Percentiles rank a stretch among this genome's conserved stretches.
phyloP scores from a whole-genome alignment of 2,113 vertebrate species.

The Channa maculata region DNA sequence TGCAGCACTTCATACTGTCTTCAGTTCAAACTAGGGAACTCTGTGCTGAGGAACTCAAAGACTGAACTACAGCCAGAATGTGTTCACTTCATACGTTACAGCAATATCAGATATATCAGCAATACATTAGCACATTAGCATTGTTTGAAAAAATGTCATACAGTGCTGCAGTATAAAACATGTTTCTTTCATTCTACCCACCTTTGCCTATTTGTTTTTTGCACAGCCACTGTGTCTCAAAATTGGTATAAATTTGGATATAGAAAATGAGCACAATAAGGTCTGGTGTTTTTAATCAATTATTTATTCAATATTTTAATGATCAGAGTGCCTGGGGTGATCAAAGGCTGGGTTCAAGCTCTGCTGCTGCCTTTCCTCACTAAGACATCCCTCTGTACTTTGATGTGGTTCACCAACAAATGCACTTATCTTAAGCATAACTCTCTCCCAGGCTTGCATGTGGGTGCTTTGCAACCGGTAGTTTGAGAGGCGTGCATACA shows the following conservation, averaged over 20 bases:
- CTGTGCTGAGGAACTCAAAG: constrained; percentile 3
- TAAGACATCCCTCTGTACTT: constrained; percentile 80
- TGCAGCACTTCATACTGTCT: constrained; percentile 37
- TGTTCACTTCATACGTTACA: not conserved
- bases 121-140: not conserved
- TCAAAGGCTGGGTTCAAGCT: constrained; percentile 86
- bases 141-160: not conserved
- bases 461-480: constrained; percentile 70
- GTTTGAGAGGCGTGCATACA: constrained; percentile 52
- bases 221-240: constrained; percentile 51
- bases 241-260: constrained; percentile 75
- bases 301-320: constrained; percentile 91
- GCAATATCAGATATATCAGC: constrained; percentile 4
- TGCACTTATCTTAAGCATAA: constrained; percentile 80
- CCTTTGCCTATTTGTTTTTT: constrained; percentile 41
- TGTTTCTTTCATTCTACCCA: constrained; percentile 3
- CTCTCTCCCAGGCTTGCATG: constrained; percentile 68
- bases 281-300: constrained; percentile 88
- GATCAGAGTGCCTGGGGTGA: constrained; percentile 85
- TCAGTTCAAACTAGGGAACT: constrained; percentile 28
- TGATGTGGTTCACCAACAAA: constrained; percentile 85
- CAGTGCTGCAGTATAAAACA: not conserved
- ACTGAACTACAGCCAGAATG: constrained; percentile 2
- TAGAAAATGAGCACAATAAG: constrained; percentile 82
- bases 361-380: constrained; percentile 79